Evolutionary conservation across 1,140 invertebrate species (phyloP), one percentile per base, ranked within the genome.

Genomic region (Procambarus clarkii): DNA sequence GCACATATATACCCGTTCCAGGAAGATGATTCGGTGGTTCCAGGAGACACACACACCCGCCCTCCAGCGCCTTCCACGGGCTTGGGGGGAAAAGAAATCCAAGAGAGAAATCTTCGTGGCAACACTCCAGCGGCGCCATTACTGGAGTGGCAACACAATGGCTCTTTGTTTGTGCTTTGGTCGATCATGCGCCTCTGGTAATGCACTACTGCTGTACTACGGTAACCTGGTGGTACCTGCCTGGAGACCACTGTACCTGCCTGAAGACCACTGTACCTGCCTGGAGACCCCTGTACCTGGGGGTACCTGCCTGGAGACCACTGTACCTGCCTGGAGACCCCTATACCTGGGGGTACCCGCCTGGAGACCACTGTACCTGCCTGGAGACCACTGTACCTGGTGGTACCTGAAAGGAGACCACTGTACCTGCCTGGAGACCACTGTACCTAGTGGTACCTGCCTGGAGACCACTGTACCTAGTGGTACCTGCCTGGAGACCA

Each of bases 131-230:
- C 34, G n/a, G n/a, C 69, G 69, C 69, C 69, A 74, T 74, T 74
- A 74, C 69, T n/a, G n/a, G n/a, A 74, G 69, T 74, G 69, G 24
- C 21, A 58, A 50, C 58, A 69, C 81, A 83, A 60, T 44, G 60
- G 58, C 69, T 45, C 81, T 83, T 83, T 83, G 81, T 83, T 83
- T 83, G 45, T 24, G 11, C 46, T 83, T 50, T 69, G 81, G 58
- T 83, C 81, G 58, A 64, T 83, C 81, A 69, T 34, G 69, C 46
- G 58, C 58, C 45, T 24, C 54, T 8, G 2, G 81, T 83, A 83
- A 83, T 83, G 81, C 81, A 83, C 50, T 83, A 83, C 24, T 69
- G 34, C 9, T 34, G 81, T 83, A 74, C 69, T 8, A 60, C 69
- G 46, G 58, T 60, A 44, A 24, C 58, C 50, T 2, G 60, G 58